Base-by-base conservation (phyloP, 2,888 invertebrate genomes). In the Perizoma affinitatum region DNA sequence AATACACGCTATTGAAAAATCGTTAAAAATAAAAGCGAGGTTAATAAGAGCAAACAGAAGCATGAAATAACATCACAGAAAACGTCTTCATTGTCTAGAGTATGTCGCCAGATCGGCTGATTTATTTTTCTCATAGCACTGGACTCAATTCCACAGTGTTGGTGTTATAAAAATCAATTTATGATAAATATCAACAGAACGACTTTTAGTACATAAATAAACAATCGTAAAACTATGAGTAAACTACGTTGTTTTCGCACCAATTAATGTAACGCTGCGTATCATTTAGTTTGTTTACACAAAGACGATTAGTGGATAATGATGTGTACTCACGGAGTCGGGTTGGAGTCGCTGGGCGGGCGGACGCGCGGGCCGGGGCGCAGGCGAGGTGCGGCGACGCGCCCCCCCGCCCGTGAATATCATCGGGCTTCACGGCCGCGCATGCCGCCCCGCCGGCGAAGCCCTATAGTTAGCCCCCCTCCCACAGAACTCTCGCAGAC, bases 361-460 rank as follows among this genome's bases (percentile, higher is more conserved):
- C 78, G 79, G 78, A 78, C 77, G 83, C 76, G 74, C 66, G 71
- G 71, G 69, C 63, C 65, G 71, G 74, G 86, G 87, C 80, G 90
- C 88, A 78, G 90, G 83, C 82, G 90, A 86, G 75, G 86, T 75
- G 78, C 90, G 90, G 69, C 92, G 90, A 75, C 92, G 92, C 84
- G 88, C 89, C 84, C 91, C 89, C 87, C 89, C 90, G 88, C 90
- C 90, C 79, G 92, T 92, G 87, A 92, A 92, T 83, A 92, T 93
- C 92, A 92, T 92, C 87, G 85, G 58, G 55, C 63, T 58, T 52
- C 58, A 78, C 80, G 78, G 79, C 74, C 74, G 81, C 81, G 81
- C 87, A 87, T 85, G 67, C 64, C 67, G 66, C 65, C 56, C 62
- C 61, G 67, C 55, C 56, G 51, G 55, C 63, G 65, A 56, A 64